Percentiles rank a stretch among this genome's conserved stretches.
Conservation (phyloP, 2,113 vertebrate species). For the Bufo gargarizans region DNA sequence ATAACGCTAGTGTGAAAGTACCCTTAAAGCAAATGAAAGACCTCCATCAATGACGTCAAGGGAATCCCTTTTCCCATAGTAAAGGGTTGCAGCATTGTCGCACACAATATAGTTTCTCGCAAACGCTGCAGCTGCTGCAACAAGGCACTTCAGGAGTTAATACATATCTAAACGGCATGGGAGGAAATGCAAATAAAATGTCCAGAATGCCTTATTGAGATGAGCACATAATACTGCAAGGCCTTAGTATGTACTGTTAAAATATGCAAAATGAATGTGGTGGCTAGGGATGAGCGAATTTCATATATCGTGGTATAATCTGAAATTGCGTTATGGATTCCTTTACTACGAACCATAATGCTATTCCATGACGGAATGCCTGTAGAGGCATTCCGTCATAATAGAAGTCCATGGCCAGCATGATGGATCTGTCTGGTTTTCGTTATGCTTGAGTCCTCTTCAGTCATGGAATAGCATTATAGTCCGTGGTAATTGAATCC, state of each 20-base stretch:
- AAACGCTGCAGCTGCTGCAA: slow-evolving; percentile 35
- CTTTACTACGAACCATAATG: too few species aligned
- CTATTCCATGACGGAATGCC: too few species aligned
- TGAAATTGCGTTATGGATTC: too few species aligned
- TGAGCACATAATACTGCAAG: slow-evolving; percentile 49
- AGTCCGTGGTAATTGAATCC: too few species aligned
- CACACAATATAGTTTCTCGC: neutral
- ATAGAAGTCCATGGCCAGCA: too few species aligned
- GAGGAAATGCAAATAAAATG: slow-evolving; percentile 13
- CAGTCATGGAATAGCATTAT: too few species aligned
- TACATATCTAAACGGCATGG: slow-evolving; percentile 5
- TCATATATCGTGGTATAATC: too few species aligned
- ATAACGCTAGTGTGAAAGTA: too few species aligned
- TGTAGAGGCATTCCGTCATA: too few species aligned
- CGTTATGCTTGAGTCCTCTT: too few species aligned
- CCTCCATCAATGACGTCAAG: slow-evolving; percentile 1
- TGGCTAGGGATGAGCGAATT: too few species aligned
- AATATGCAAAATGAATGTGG: neutral
- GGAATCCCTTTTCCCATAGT: neutral
- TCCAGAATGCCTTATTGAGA: slow-evolving; percentile 46
- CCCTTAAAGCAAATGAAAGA: slow-evolving; percentile 8
- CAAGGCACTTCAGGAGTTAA: slow-evolving; percentile 56
- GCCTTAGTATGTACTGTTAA: neutral
- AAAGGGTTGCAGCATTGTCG: slow-evolving; percentile 14
- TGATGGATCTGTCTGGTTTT: too few species aligned